Conservation (phyloP, 2,113 vertebrate genomes). For the Chaenogobius annularis region DNA sequence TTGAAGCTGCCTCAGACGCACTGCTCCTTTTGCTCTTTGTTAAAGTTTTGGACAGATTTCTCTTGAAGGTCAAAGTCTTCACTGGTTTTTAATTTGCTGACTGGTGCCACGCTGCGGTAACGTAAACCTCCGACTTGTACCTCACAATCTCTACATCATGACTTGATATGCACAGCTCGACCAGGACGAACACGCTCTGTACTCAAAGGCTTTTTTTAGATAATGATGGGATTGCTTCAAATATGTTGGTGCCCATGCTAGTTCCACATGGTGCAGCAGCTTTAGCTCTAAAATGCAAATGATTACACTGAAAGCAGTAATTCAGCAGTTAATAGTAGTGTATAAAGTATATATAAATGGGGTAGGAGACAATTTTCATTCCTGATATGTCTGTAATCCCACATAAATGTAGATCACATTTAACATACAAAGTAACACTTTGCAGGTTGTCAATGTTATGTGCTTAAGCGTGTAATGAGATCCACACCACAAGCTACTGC, state of each 20-base stretch:
- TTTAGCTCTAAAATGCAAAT: not conserved
- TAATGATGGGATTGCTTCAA: conserved; percentile 9
- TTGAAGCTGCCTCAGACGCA: conserved; percentile 39
- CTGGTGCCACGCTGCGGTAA: conserved; percentile 13
- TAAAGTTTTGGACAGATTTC: conserved; percentile 38
- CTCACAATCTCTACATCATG: conserved; percentile 20
- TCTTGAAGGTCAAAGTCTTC: conserved; percentile 49
- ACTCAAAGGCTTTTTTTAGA: conserved; percentile 19
- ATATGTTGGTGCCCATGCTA: not conserved
- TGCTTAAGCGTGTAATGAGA: not conserved
- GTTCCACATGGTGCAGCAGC: not conserved
- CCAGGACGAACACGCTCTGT: conserved; percentile 3
- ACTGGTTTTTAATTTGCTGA: conserved; percentile 45
- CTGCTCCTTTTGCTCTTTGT: conserved; percentile 26
- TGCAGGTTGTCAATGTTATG: not conserved
- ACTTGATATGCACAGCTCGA: conserved; percentile 7
- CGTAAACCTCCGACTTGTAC: conserved; percentile 13
- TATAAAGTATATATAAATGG: no score
- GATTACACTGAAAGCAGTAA: not conserved
- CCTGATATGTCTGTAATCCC: not conserved
- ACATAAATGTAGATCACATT: not conserved
- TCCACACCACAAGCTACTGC: not conserved
- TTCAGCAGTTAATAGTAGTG: not conserved
- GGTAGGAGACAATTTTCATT: no score
- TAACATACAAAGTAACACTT: not conserved